These are phyloP conservation scores for Crossocerus cetratus DNA, from an alignment of 2,888 invertebrate genomes.

Conservation along the genomic window DNA sequence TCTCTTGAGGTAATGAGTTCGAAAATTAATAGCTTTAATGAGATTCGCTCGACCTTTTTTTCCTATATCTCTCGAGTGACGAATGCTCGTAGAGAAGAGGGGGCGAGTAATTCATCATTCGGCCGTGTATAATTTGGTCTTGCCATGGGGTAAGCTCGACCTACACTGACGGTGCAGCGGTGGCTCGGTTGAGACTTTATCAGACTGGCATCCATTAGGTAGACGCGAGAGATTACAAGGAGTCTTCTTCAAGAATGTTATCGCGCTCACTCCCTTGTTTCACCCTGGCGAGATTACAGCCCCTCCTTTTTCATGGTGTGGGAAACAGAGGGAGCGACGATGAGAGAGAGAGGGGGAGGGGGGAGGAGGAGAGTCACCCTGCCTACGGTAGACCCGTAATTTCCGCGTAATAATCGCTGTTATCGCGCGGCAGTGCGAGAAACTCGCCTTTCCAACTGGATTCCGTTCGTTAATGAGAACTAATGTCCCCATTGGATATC, in stretches of 20 bases:
- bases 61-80: constrained; percentile 6
- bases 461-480: neutral
- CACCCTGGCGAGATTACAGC: constrained; percentile 37
- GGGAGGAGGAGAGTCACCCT: neutral
- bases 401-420: neutral
- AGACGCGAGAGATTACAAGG: constrained; percentile 65
- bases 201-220: constrained; percentile 69
- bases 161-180: no score
- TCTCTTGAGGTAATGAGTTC: neutral
- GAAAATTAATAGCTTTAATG: constrained; percentile 17
- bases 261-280: constrained; percentile 49
- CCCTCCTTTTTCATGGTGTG: constrained; percentile 30
- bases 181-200: constrained; percentile 61
- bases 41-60: constrained; percentile 22
- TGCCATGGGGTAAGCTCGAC: neutral
- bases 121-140: constrained; percentile 65
- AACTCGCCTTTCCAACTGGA: constrained; percentile 2
- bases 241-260: constrained; percentile 58
- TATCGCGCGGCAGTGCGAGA: constrained; percentile 1
- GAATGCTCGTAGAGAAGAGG: constrained; percentile 23
- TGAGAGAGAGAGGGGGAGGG: no score
- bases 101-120: constrained; percentile 67
- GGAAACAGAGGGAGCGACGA: neutral
- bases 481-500: neutral
- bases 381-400: constrained; percentile 17